These are phyloP conservation scores for Mus minutoides DNA, from an alignment of 2,797 vertebrate genomes.

Conservation along the genomic window DNA sequence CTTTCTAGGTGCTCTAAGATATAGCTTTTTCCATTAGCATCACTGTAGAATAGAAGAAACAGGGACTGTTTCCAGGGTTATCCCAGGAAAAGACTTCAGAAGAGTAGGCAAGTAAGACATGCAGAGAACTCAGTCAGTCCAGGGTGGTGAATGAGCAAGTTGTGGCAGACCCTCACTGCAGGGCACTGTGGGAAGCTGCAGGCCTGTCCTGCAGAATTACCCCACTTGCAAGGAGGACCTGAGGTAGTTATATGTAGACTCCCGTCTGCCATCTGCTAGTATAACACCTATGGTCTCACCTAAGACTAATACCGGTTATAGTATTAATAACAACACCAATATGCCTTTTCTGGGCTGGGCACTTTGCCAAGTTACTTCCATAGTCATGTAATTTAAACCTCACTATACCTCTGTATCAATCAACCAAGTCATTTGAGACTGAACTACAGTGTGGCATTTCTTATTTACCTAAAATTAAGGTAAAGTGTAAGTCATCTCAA, in stretches of 20 bases:
- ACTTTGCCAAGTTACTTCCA: too few species aligned
- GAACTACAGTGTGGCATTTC: background rate
- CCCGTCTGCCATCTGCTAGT: background rate
- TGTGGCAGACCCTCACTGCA: too few species aligned
- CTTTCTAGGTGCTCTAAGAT: background rate
- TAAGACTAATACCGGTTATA: background rate
- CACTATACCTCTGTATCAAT: background rate
- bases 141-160: background rate
- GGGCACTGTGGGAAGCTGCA: background rate
- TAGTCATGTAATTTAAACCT: background rate
- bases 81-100: background rate
- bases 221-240: background rate
- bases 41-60: background rate
- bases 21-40: background rate
- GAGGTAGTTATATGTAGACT: background rate
- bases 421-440: background rate
- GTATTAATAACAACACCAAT: background rate
- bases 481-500: background rate
- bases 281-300: background rate
- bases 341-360: background rate
- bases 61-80: background rate
- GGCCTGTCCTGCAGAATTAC: background rate
- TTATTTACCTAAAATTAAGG: slow-evolving; percentile 40
- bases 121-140: background rate
- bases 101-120: background rate